Base-by-base conservation (phyloP, 2,888 invertebrate species). In the Petrolisthes manimaculis region DNA sequence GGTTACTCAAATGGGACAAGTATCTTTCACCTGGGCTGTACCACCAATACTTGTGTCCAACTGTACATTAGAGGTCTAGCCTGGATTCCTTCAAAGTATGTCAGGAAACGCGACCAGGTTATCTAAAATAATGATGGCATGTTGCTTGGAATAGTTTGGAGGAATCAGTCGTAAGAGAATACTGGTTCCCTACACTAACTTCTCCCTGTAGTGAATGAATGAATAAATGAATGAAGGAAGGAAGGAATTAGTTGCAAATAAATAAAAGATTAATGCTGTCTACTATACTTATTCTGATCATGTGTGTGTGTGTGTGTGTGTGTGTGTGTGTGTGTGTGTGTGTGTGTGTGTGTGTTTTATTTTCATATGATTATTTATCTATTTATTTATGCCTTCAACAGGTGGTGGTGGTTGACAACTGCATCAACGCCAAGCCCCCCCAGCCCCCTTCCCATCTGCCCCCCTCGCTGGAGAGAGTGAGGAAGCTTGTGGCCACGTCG, bases 341-440 rank as follows among this genome's bases (percentile, higher is more conserved):
- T 53, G 78, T 14, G 74, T 71, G 74, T 71, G 37, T 37, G 37
- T 37, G 37, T 37, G 37, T 37, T 37, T 24, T 12, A 18, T 81
- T 18, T 2, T n/a, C 18, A 18, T 81, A 14, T 78, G 37, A 5
- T 78, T 78, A 67, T 67, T 51, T 53, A 5, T 37, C 69, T 83
- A 12, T 8, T 51, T 83, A 54, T 80, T 9, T 24, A 37, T 78
- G 5, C 12, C 53, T 8, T 78, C 53, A 12, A 93, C 94, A 95
- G 91, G 71, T 55, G 9, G 75, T 83, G 21, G 71, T 55, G 21
- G 53, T 83, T 8, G 71, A 83, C 74, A 83, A 21, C 54, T 71
- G 71, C 54, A 9, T 53, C n/a, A 74, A 71, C 94, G 95, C 97
- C 54, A 80, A 80, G 24, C 56, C 69, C 61, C 75, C 80, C 24